These are phyloP conservation scores for Rhinella marina DNA, from an alignment of 2,797 vertebrate genomes.

Conservation along the genomic window DNA sequence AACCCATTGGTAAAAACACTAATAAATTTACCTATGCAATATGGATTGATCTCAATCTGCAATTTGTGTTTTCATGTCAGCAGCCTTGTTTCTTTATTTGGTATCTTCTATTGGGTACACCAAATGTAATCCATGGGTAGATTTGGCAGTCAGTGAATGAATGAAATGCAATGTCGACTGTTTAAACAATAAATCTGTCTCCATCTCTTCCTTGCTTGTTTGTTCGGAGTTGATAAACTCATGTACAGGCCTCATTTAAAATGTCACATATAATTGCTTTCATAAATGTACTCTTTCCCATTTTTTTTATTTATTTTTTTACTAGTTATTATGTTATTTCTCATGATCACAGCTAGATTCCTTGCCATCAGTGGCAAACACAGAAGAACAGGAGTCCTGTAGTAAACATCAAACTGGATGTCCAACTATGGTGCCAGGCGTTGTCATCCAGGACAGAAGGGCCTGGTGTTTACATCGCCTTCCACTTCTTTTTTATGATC, in stretches of 20 bases:
- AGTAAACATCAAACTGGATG: neutral
- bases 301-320: too few species aligned
- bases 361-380: neutral
- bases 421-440: neutral
- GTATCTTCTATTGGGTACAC: too few species aligned
- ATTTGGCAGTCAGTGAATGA: neutral
- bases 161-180: neutral
- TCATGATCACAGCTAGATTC: neutral
- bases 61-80: too few species aligned
- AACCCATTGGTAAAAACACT: neutral
- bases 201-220: neutral
- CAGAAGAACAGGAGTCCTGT: neutral
- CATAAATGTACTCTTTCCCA: too few species aligned
- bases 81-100: too few species aligned
- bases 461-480: neutral
- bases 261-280: too few species aligned
- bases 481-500: neutral
- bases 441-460: neutral
- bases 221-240: neutral
- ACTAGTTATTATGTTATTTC: neutral
- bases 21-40: neutral
- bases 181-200: neutral
- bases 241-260: too few species aligned
- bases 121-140: too few species aligned
- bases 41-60: neutral